phyloP scores from a whole-genome alignment of 2,888 invertebrate species.

The Cephus nigrinus region DNA sequence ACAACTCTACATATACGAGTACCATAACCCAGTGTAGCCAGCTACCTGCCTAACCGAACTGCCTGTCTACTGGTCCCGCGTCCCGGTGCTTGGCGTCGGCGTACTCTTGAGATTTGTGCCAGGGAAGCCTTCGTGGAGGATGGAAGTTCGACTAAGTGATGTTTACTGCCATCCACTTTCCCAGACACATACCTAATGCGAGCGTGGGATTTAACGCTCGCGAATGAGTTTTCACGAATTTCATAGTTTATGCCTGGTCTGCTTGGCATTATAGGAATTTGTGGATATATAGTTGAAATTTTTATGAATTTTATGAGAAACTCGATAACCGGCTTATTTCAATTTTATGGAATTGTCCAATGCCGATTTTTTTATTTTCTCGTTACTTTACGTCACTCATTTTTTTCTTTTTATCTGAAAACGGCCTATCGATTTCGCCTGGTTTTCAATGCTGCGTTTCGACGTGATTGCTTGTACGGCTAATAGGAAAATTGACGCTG shows the following conservation, averaged over 20 bases:
- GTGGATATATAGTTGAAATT: background rate
- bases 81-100: constrained; percentile 7
- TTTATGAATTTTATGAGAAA: background rate
- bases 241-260: background rate
- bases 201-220: background rate
- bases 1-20: background rate
- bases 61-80: background rate
- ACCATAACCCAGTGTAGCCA: background rate
- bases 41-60: background rate
- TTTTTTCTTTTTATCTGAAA: background rate
- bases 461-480: background rate
- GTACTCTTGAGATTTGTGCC: constrained; percentile 42
- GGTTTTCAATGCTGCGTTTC: background rate
- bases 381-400: background rate
- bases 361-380: background rate
- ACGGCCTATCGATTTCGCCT: background rate
- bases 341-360: background rate
- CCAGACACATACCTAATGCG: background rate
- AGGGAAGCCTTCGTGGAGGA: constrained; percentile 34
- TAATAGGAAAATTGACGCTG: background rate
- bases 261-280: background rate
- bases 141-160: constrained; percentile 37
- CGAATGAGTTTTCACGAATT: background rate
- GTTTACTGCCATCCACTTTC: constrained; percentile 19
- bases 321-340: background rate